Base-by-base conservation (phyloP, 2,797 vertebrate genomes). In the Hoplostethus atlanticus region DNA sequence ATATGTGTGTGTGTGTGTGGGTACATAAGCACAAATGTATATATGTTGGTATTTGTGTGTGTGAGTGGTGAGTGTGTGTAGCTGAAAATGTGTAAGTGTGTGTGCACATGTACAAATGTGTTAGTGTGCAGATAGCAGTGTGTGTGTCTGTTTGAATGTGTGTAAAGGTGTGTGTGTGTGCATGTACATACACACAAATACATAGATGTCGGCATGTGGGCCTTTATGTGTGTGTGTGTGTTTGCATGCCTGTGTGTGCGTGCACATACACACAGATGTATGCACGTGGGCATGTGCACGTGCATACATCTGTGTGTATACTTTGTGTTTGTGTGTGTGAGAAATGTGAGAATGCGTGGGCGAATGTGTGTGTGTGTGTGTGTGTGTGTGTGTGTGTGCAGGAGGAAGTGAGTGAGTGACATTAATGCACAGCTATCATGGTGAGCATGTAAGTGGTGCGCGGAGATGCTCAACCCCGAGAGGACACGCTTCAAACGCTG, bases 341-440 rank as follows among this genome's bases (percentile, higher is more conserved):
- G 51, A 67, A 36, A 10, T 21, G 21, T 21, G 21, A 21, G 21
- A 21, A 21, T 38, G 51, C 54, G 63, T 63, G 47, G 48, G 48
- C 57, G 55, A 55, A 68, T 51, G 48, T 64, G 50, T 25, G 46
- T 50, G 53, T 74, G 67, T 59, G 61, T 72, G 58, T 69, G 73
- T 76, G 76, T 64, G 63, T 76, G 78, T 73, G 74, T 42, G 70
- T 57, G 58, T 53, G 69, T 46, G 46, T 10, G 67, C 42, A 71
- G 68, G 46, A 47, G 36, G 50, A 50, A 51, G 46, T 55, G 68
- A 64, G 81, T 69, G 80, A 85, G 77, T 83, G 87, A 87, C 79
- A 87, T 89, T 91, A 91, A 91, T 90, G 84, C 81, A 84, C 80
- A 87, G 83, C 86, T 91, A 87, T 92, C 84, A 83, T 73, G 73